These are phyloP conservation scores for Eptatretus atami DNA, from an alignment of 2,797 vertebrate genomes.

Conservation along the genomic window DNA sequence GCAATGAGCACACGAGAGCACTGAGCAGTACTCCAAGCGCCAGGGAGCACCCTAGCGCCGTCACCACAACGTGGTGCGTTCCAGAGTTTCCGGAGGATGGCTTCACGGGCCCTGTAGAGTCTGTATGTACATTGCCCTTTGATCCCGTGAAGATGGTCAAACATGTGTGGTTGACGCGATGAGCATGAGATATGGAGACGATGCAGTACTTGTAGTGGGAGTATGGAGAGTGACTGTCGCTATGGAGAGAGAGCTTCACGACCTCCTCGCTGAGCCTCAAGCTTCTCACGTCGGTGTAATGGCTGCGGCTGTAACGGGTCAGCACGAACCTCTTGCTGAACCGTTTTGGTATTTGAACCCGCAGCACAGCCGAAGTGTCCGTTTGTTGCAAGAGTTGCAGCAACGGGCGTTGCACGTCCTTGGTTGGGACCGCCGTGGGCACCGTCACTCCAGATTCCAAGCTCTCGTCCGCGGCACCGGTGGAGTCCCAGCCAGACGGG, in stretches of 20 bases:
- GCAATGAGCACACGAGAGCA: too few species aligned
- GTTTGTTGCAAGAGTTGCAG: constrained; percentile 55
- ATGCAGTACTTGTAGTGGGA: constrained; percentile 91
- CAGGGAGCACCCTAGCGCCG: too few species aligned
- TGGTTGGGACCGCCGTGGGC: neutral
- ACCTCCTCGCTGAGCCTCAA: constrained; percentile 49
- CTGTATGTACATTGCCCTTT: neutral
- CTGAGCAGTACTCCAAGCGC: too few species aligned
- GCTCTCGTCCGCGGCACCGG: neutral
- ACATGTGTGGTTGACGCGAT: constrained; percentile 73
- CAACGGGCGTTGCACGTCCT: constrained; percentile 17
- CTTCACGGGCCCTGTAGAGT: too few species aligned
- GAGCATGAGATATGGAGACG: constrained; percentile 52
- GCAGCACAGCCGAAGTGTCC: constrained; percentile 41
- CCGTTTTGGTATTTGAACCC: constrained; percentile 56
- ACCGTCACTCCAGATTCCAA: neutral
- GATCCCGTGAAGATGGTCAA: neutral
- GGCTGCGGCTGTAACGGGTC: constrained; percentile 59
- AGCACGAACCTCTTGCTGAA: constrained; percentile 87
- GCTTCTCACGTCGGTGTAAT: constrained; percentile 44
- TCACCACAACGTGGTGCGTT: too few species aligned
- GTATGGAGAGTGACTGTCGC: constrained; percentile 37
- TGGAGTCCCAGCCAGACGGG: neutral
- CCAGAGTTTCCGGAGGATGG: too few species aligned
- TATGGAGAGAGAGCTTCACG: constrained; percentile 21